Conservation (phyloP, 2,888 invertebrate genomes). For the Brachypalpus laphriformis region DNA sequence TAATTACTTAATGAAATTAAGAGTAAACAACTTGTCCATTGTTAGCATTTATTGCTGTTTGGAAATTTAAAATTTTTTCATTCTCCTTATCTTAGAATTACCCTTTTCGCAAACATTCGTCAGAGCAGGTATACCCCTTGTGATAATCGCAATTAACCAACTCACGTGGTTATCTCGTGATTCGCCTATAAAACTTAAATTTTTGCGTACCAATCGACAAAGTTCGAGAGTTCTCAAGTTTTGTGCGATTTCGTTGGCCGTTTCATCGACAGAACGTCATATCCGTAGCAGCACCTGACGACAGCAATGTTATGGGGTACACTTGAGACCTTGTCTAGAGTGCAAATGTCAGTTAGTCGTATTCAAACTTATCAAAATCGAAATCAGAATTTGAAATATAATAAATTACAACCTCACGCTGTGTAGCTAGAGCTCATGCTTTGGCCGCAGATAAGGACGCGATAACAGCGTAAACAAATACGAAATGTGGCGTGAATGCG, state of each 20-base stretch:
- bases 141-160: constrained; percentile 5
- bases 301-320: not conserved
- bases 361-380: constrained; percentile 4
- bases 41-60: constrained; percentile 5
- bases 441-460: constrained; percentile 29
- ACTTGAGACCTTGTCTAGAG: not conserved
- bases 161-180: constrained; percentile 42
- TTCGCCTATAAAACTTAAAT: not conserved
- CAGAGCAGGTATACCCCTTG: not conserved
- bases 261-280: not conserved
- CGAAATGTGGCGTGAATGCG: constrained; percentile 52
- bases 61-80: constrained; percentile 1
- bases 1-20: not conserved
- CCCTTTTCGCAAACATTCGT: constrained; percentile 2
- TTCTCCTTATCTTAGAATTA: constrained; percentile 22
- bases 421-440: not conserved
- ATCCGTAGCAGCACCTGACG: constrained; percentile 10
- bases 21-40: not conserved
- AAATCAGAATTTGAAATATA: not conserved
- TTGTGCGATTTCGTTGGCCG: not conserved
- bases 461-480: constrained; percentile 49
- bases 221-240: not conserved
- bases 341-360: constrained; percentile 2
- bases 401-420: constrained; percentile 1
- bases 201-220: not conserved